These are phyloP conservation scores for Fragum fragum DNA, from an alignment of 2,888 invertebrate species.

Conservation along the genomic window DNA sequence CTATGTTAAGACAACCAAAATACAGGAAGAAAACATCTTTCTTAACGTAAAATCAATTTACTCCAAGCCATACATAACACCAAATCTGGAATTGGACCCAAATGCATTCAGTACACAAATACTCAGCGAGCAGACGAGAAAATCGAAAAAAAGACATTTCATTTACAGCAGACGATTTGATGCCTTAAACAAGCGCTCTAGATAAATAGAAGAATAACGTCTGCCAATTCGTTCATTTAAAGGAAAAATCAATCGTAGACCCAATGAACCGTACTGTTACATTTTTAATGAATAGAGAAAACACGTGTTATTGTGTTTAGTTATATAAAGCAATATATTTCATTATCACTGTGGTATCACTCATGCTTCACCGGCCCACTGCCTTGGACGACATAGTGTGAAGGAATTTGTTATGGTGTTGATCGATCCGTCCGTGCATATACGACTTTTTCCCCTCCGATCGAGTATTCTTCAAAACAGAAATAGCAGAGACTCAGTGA, in stretches of 20 bases:
- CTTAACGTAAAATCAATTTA: constrained; percentile 1
- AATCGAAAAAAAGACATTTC: constrained; percentile 4
- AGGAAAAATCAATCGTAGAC: background rate
- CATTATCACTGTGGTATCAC: no score
- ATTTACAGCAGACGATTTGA: constrained; percentile 21
- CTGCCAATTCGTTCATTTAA: background rate
- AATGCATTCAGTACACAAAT: background rate
- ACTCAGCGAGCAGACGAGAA: background rate
- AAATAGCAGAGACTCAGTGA: background rate
- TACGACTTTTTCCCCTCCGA: constrained; percentile 9
- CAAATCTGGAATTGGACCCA: constrained; percentile 1
- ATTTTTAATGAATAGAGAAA: no score
- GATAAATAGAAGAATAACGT: background rate
- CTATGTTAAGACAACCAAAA: background rate
- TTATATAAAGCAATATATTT: no score
- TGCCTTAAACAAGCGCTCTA: background rate
- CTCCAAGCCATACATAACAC: background rate
- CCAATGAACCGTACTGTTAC: no score
- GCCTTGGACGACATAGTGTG: constrained; percentile 36
- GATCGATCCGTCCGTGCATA: constrained; percentile 38
- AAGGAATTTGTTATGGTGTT: constrained; percentile 54
- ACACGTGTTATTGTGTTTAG: no score
- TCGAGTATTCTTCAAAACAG: constrained; percentile 1
- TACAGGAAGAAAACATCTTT: background rate
- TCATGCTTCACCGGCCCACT: background rate